Percentiles rank a stretch among this genome's conserved stretches.
phyloP scores from a whole-genome alignment of 2,888 invertebrate genomes.

The Nemotelus nigrinus region DNA sequence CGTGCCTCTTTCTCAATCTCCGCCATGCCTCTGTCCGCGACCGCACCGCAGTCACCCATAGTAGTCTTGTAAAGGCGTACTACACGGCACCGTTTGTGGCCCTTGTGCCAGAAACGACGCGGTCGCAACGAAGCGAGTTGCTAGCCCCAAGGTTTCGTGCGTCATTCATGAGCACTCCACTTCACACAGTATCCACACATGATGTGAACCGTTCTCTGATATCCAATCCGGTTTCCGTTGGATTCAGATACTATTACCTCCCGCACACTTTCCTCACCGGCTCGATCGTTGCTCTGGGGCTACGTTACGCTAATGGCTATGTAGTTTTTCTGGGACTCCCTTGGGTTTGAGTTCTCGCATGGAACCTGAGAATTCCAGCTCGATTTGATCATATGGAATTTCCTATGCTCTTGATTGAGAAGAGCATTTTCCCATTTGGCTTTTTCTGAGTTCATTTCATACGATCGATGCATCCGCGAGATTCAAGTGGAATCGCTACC shows the following conservation, averaged over 20 bases:
- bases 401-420: too few relatives aligned
- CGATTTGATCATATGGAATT: too few relatives aligned
- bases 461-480: too few relatives aligned
- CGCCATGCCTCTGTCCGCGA: conserved; percentile 3
- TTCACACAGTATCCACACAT: neutral
- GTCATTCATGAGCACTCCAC: neutral
- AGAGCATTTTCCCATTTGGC: too few relatives aligned
- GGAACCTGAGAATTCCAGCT: neutral
- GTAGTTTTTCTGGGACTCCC: neutral
- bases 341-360: neutral
- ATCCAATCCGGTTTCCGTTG: neutral
- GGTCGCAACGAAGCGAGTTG: neutral
- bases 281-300: too few relatives aligned
- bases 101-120: conserved; percentile 34
- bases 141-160: conserved; percentile 11
- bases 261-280: neutral
- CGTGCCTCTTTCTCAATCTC: conserved; percentile 16
- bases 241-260: neutral
- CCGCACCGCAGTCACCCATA: neutral
- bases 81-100: neutral
- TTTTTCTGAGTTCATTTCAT: too few relatives aligned
- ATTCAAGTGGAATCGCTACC: too few relatives aligned
- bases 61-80: neutral
- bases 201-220: neutral
- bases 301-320: too few relatives aligned